phyloP scores from a whole-genome alignment of 2,113 vertebrate genomes.

The Salvator merianae region DNA sequence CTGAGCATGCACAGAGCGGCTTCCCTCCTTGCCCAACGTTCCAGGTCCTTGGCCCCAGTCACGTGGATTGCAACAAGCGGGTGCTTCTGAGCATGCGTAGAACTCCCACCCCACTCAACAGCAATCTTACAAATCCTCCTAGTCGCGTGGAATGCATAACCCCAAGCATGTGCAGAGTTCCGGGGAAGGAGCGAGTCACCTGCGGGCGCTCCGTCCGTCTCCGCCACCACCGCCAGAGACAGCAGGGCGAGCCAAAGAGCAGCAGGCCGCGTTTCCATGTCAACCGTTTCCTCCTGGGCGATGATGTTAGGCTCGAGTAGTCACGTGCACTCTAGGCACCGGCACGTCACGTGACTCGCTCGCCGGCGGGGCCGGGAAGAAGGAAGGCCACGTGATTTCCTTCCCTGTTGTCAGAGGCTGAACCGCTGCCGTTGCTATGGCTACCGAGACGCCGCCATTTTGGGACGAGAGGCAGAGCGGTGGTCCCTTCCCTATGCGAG shows the following conservation, averaged over 20 bases:
- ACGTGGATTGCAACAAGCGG: neutral
- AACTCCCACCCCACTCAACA: too few species aligned
- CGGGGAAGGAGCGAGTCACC: neutral
- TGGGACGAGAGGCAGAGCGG: neutral
- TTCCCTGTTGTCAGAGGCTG: too few species aligned
- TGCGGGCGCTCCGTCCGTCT: neutral
- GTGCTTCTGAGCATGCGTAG: neutral
- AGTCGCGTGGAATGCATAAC: too few species aligned
- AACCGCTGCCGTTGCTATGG: neutral
- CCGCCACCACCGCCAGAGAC: neutral
- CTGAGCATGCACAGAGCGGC: neutral
- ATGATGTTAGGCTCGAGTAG: accelerated
- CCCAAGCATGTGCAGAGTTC: neutral
- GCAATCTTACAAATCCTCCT: too few species aligned
- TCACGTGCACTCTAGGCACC: neutral
- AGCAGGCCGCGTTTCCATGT: neutral
- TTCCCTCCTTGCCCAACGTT: neutral
- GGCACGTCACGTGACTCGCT: accelerated
- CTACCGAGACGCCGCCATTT: accelerated
- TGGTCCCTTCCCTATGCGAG: too few species aligned
- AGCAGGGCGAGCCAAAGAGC: accelerated
- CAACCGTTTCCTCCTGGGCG: accelerated
- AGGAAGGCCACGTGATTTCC: accelerated
- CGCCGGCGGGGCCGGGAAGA: accelerated
- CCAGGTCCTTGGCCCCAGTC: neutral